Evolutionary conservation across 2,113 vertebrate genomes (phyloP).

Genomic region (sheep (Ovis aries)): ARS-UI_Ramb_v3.0 NC_056054.1:187187501-187188000

Average conservation of each 20-base stretch:
- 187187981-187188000: not conserved
- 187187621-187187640: not conserved
- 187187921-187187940: not conserved
- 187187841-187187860: not conserved
- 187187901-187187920: slow-evolving; percentile 2
- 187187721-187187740: not conserved
- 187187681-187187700: not conserved
- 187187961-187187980: not conserved
- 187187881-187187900: not conserved
- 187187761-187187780: not conserved
- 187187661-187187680: not conserved
- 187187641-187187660: not conserved
- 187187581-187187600: not conserved
- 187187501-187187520: slow-evolving; percentile 9
- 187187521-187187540: not conserved
- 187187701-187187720: not conserved
- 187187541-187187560: not conserved
- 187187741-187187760: not conserved
- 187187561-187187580: not conserved
- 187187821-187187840: not conserved
- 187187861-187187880: not conserved
- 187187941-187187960: not conserved
- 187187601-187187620: not conserved
- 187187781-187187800: not conserved
- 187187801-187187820: not conserved